Percentiles rank a stretch among this genome's conserved stretches.
phyloP scores from a whole-genome alignment of 1,140 invertebrate genomes.

The Drosophila nigromelanica region DNA sequence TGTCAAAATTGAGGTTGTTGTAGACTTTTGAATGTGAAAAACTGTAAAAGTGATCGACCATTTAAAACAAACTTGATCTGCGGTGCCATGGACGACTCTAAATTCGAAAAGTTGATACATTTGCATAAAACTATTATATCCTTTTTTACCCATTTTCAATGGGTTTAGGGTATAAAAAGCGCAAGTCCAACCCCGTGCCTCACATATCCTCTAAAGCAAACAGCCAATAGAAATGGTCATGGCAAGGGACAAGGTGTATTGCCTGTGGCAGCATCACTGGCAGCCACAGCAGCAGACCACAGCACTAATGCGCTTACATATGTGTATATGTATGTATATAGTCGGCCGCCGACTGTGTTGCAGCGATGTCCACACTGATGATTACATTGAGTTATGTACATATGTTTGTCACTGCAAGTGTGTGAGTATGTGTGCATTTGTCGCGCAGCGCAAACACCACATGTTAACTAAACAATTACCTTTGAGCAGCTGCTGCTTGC shows the following conservation, averaged over 20 bases:
- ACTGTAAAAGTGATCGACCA: too few relatives aligned
- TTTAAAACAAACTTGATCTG: too few relatives aligned
- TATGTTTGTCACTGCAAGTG: constrained; percentile 9
- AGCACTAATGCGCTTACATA: constrained; percentile 72
- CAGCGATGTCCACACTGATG: constrained; percentile 38
- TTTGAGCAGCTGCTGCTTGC: constrained; percentile 27
- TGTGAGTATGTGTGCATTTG: constrained; percentile 40
- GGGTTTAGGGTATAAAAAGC: neutral
- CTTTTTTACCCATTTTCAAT: too few relatives aligned
- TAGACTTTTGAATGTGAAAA: too few relatives aligned
- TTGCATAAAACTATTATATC: too few relatives aligned
- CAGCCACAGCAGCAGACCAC: constrained; percentile 65
- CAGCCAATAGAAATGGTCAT: constrained; percentile 7
- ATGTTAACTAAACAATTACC: constrained; percentile 81
- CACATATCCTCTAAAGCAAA: neutral
- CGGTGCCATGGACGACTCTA: too few relatives aligned
- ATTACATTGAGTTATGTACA: constrained; percentile 38
- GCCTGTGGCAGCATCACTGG: constrained; percentile 39
- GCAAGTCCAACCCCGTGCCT: too few relatives aligned
- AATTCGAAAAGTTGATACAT: too few relatives aligned
- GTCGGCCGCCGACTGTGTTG: neutral
- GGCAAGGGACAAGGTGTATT: constrained; percentile 2
- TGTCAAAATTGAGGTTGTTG: too few relatives aligned
- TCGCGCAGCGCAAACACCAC: constrained; percentile 65
- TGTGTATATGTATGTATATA: constrained; percentile 12